phyloP scores from a whole-genome alignment of 1,140 invertebrate species.

The Octopus bimaculoides region DNA sequence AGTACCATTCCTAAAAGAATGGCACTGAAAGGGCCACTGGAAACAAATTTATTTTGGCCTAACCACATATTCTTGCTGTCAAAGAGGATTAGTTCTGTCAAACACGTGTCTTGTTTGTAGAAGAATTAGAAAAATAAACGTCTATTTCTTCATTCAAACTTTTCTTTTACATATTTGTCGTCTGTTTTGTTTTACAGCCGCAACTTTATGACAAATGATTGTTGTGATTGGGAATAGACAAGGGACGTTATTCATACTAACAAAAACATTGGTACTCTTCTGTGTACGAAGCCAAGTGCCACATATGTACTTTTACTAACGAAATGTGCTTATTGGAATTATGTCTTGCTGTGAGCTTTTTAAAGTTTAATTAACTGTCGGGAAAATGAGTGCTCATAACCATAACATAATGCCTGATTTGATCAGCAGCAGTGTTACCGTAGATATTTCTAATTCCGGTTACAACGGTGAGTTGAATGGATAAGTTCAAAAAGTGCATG shows the following conservation, averaged over 20 bases:
- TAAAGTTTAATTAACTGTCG: not conserved
- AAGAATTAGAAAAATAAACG: no score
- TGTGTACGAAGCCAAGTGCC: not conserved
- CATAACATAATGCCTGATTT: conserved; percentile 35
- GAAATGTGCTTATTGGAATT: not conserved
- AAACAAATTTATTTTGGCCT: no score
- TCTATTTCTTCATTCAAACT: no score
- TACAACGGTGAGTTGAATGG: not conserved
- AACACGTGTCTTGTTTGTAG: no score
- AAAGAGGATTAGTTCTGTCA: no score
- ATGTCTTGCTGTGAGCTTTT: not conserved
- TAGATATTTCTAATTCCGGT: not conserved
- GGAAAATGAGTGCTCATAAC: conserved; percentile 9
- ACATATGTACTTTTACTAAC: not conserved
- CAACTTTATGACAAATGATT: no score
- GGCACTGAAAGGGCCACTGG: no score
- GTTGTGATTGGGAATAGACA: no score
- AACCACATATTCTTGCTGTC: no score
- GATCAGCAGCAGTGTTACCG: conserved; percentile 42
- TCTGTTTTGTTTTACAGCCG: no score
- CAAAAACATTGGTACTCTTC: not conserved
- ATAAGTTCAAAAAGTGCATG: not conserved
- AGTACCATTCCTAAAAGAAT: no score
- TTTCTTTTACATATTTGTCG: no score
- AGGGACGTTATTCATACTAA: not conserved